phyloP scores from a whole-genome alignment of 2,113 vertebrate species.

The Galeopterus variegatus region DNA sequence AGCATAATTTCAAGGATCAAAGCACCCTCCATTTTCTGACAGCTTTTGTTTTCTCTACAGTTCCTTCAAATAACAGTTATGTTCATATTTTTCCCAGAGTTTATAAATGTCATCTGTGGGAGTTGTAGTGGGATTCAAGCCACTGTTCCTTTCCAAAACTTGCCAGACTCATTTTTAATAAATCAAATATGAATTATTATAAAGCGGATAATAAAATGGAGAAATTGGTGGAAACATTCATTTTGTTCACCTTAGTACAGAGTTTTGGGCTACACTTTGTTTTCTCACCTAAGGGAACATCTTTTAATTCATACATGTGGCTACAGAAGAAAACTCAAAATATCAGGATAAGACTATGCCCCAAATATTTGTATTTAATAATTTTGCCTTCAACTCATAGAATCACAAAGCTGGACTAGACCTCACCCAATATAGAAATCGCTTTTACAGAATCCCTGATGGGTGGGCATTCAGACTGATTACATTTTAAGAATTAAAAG shows the following conservation, averaged over 20 bases:
- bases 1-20: background rate
- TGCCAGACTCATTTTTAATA: conserved; percentile 29
- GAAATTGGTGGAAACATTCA: conserved; percentile 3
- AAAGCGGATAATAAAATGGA: background rate
- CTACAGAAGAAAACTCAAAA: conserved; percentile 34
- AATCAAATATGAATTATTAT: conserved; percentile 23
- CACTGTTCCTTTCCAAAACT: conserved; percentile 3
- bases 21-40: background rate
- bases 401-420: background rate
- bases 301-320: conserved; percentile 25
- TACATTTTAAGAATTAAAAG: conserved; percentile 40
- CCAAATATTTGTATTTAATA: conserved; percentile 3
- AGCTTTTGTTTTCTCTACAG: background rate
- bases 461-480: background rate
- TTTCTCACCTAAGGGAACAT: background rate
- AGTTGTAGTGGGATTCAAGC: background rate
- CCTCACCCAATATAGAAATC: background rate
- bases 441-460: background rate
- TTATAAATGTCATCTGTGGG: background rate
- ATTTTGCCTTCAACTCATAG: conserved; percentile 30
- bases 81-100: conserved; percentile 24
- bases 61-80: conserved; percentile 53
- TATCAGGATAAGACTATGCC: background rate
- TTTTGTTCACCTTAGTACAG: background rate
- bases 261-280: background rate